Percentiles rank a stretch among this genome's conserved stretches.
Evolutionary conservation across 2,797 vertebrate species (phyloP).

Genomic region (Orientallactaga sibirica): DNA sequence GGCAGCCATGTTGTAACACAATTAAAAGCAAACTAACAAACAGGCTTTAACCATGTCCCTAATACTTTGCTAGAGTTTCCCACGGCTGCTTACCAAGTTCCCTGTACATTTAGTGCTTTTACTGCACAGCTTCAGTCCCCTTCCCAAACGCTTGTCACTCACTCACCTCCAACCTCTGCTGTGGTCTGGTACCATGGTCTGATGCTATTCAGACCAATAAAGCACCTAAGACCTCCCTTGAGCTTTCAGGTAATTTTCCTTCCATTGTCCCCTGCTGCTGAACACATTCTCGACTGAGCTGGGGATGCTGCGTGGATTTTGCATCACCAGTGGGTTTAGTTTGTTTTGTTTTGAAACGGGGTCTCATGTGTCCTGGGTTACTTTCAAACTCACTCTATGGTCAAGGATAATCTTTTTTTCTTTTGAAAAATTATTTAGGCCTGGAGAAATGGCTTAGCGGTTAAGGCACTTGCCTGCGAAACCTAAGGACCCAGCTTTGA

Average conservation of each 20-base stretch:
- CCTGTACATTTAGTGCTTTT: neutral
- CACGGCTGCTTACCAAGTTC: neutral
- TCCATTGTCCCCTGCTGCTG: neutral
- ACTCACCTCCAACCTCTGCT: neutral
- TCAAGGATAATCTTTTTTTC: too few species aligned
- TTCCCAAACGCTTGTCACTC: neutral
- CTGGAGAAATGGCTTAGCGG: too few species aligned
- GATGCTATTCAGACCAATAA: neutral
- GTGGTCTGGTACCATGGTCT: neutral
- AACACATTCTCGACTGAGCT: neutral
- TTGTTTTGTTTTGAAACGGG: neutral
- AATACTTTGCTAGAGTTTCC: neutral
- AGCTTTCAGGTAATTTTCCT: neutral
- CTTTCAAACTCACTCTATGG: too few species aligned
- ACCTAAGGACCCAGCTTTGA: too few species aligned
- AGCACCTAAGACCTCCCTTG: neutral
- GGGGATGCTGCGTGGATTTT: neutral
- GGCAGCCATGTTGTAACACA: slow-evolving; percentile 48
- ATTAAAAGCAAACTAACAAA: slow-evolving; percentile 69
- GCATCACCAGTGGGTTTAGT: neutral
- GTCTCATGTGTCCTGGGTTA: too few species aligned
- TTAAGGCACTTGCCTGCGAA: too few species aligned
- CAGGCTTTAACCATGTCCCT: slow-evolving; percentile 16
- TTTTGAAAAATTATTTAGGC: too few species aligned
- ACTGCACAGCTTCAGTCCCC: neutral